These are phyloP conservation scores for Lasioglossum calceatum DNA, from an alignment of 2,888 invertebrate genomes.

Conservation along the genomic window DNA sequence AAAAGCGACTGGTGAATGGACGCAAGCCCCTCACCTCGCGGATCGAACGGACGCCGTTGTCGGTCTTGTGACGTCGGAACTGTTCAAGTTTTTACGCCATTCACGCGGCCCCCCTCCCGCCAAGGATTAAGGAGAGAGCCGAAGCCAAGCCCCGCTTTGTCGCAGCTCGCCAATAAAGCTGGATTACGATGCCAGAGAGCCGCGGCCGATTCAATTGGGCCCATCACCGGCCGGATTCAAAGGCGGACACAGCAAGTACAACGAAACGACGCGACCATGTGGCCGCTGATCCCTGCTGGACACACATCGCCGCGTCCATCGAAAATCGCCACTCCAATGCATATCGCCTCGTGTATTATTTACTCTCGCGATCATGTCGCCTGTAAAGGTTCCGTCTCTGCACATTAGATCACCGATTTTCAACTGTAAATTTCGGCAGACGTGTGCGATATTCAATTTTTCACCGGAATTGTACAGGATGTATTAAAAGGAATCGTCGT, in stretches of 20 bases:
- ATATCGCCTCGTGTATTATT: conserved; percentile 14
- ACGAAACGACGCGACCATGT: neutral
- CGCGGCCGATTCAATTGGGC: conserved; percentile 52
- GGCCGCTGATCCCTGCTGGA: conserved; percentile 11
- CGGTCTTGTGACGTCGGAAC: conserved; percentile 44
- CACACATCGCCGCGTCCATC: conserved; percentile 8
- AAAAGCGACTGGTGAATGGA: conserved; percentile 71
- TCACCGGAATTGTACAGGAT: too few species aligned
- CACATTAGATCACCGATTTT: neutral
- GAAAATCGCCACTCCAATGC: neutral
- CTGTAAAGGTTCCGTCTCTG: neutral
- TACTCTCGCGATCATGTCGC: neutral
- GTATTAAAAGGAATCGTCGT: too few species aligned
- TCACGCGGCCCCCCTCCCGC: conserved; percentile 35
- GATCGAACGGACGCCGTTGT: conserved; percentile 61
- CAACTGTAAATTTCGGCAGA: neutral
- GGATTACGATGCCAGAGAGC: conserved; percentile 52
- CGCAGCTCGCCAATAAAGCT: conserved; percentile 57
- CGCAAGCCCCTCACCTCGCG: conserved; percentile 54
- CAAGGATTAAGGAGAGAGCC: conserved; percentile 61
- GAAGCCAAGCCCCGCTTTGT: conserved; percentile 61
- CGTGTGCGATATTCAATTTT: neutral
- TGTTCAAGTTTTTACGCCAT: conserved; percentile 70
- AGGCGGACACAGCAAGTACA: conserved; percentile 19
- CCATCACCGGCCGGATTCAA: conserved; percentile 36